Percentiles rank a stretch among this genome's conserved stretches.
These are phyloP conservation scores for Osedax fenrisi DNA, from an alignment of 2,888 invertebrate species.

Conservation along the genomic window DNA sequence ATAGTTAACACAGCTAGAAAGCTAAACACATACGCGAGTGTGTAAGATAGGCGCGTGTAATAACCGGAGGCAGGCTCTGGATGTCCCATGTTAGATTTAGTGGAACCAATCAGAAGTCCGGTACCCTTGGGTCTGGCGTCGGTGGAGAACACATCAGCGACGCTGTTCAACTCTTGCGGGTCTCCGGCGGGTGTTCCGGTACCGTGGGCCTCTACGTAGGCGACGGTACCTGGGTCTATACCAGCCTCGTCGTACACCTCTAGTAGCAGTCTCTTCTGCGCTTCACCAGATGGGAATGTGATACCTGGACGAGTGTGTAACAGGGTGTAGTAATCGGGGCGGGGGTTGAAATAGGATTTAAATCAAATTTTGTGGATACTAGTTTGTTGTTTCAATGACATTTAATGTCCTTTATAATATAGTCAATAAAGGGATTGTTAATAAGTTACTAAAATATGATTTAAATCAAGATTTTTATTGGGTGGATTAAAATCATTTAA, in stretches of 20 bases:
- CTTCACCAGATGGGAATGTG: conserved; percentile 56
- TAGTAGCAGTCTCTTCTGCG: conserved; percentile 58
- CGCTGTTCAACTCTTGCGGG: conserved; percentile 89
- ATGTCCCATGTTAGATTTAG: conserved; percentile 98
- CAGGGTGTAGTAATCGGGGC: background rate
- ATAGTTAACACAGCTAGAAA: no score
- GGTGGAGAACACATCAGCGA: conserved; percentile 59
- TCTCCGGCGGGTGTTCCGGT: conserved; percentile 90
- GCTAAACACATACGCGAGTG: no score
- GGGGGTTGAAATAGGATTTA: background rate
- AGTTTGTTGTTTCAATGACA: no score
- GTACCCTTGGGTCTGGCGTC: conserved; percentile 54
- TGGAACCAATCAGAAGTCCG: conserved; percentile 72
- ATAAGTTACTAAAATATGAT: background rate
- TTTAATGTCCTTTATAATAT: no score
- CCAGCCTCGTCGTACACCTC: conserved; percentile 75
- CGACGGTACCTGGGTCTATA: conserved; percentile 69
- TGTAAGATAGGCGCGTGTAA: no score
- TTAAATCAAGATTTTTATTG: no score
- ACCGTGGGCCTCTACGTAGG: conserved; percentile 91
- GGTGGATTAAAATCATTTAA: no score
- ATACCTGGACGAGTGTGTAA: conserved; percentile 43
- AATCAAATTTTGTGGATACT: no score
- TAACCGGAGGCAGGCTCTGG: conserved; percentile 65
- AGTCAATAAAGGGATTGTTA: no score